Evolutionary conservation across 2,797 vertebrate genomes (phyloP).

Genomic region (Enteromius thamalakanensis): DNA sequence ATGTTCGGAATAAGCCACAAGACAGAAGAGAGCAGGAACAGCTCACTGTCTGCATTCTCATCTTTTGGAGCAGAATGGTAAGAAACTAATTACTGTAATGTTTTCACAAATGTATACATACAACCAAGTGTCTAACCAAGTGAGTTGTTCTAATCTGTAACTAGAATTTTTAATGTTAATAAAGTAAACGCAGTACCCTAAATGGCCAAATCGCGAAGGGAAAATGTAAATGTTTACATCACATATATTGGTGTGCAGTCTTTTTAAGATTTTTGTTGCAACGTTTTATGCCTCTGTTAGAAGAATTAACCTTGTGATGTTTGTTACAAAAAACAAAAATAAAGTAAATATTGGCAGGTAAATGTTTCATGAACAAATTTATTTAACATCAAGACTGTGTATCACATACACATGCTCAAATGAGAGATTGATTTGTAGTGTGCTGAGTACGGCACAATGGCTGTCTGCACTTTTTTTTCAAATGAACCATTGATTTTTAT

Average conservation of each 20-base stretch:
- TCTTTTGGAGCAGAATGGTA: conserved; percentile 4
- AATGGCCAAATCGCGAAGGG: background rate
- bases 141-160: conserved; percentile 1
- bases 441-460: background rate
- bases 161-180: background rate
- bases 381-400: background rate
- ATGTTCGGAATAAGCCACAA: background rate
- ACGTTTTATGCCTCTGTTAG: background rate
- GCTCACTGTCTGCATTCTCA: background rate
- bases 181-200: background rate
- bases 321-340: background rate
- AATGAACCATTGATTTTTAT: background rate
- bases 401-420: background rate
- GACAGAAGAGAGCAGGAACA: background rate
- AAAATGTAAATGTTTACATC: background rate
- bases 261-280: background rate
- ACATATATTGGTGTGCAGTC: background rate
- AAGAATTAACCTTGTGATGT: background rate
- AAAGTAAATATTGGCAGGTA: background rate
- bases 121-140: background rate
- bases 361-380: background rate
- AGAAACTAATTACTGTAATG: background rate
- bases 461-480: background rate
- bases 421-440: background rate
- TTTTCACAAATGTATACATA: background rate